Evolutionary conservation across 2,888 invertebrate genomes (phyloP).

Genomic region (Epinotia demarniana): DNA sequence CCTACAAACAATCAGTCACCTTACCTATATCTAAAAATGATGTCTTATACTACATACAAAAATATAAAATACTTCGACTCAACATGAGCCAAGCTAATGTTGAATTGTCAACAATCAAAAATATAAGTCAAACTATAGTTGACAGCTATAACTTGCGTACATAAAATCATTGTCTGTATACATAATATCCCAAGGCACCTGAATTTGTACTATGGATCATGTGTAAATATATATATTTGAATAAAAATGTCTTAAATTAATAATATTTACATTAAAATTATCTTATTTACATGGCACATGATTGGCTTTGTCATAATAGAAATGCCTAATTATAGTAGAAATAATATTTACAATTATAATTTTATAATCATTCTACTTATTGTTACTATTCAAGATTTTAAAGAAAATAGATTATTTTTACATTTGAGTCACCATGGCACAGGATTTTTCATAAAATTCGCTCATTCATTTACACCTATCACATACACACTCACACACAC

Average conservation of each 20-base stretch:
- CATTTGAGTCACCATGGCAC: slow-evolving; percentile 66
- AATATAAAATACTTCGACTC: slow-evolving; percentile 63
- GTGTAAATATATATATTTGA: slow-evolving; percentile 51
- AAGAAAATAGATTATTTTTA: slow-evolving; percentile 50
- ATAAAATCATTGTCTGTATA: slow-evolving; percentile 48
- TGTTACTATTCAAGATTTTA: slow-evolving; percentile 21
- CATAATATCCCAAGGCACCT: slow-evolving; percentile 62
- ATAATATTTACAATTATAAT: slow-evolving; percentile 39
- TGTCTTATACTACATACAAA: slow-evolving; percentile 33
- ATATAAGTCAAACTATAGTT: slow-evolving; percentile 52
- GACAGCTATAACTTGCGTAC: slow-evolving; percentile 51
- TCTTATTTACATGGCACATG: slow-evolving; percentile 80
- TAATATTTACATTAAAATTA: slow-evolving; percentile 54
- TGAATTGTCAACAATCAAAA: slow-evolving; percentile 66
- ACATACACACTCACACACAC: too few species aligned
- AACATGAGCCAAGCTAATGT: slow-evolving; percentile 76
- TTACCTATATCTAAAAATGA: slow-evolving; percentile 22
- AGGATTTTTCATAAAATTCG: slow-evolving; percentile 54
- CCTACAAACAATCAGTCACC: slow-evolving; percentile 28
- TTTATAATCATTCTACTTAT: not conserved
- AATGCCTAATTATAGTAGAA: slow-evolving; percentile 39
- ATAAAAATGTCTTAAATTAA: slow-evolving; percentile 50
- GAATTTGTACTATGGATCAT: slow-evolving; percentile 64
- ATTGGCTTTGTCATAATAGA: slow-evolving; percentile 63
- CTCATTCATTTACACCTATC: slow-evolving; percentile 28